Base-by-base conservation (phyloP, 2,113 vertebrate species). In the Chlorodrepanis virens region DNA sequence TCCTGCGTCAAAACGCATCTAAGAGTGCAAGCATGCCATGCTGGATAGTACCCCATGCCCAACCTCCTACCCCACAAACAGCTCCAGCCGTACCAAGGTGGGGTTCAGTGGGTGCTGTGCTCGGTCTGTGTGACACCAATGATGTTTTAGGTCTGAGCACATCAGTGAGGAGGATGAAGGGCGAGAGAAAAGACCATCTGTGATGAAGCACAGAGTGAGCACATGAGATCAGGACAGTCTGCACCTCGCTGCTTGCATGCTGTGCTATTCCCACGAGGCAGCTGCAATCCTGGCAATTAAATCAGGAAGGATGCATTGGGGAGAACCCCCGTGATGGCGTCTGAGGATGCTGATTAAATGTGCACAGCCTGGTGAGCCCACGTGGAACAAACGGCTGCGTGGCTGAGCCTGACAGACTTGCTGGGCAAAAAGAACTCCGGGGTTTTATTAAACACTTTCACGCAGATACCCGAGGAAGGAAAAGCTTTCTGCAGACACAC, bases 311-410 rank as follows among this genome's bases (percentile, higher is more conserved):
- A 77, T 7, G 21, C 19, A 0, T 27, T 63, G 85, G 86, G 94
- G 92, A 57, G 85, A 84, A 11, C 79, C 70, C 69, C 57, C 1
- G 47, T 77, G 87, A 61, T 91, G 93, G 84, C 5, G 29, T 65
- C 93, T 94, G 83, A 89, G 79, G 81, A 31, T 83, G 84, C 65
- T 77, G 60, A 50, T 84, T n/a, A 50, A 92, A 74, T 8, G 45
- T 60, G 42, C 1, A 21, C 40, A 49, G 54, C 28, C 6, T 27
- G 69, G 60, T 1, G 20, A 96, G 91, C 89, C 86, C 93, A 79
- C 44, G 61, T 95, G 83, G 70, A 96, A 81, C 72, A 52, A 92
- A 94, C 65, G 56, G 89, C 91, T 90, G 76, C 9, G 37, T 71
- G 93, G 81, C 81, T 89, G 25, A 91, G 90, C 84, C 87, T 49